Evolutionary conservation across 2,888 invertebrate genomes (phyloP).

Genomic region (Monochamus alternatus): DNA sequence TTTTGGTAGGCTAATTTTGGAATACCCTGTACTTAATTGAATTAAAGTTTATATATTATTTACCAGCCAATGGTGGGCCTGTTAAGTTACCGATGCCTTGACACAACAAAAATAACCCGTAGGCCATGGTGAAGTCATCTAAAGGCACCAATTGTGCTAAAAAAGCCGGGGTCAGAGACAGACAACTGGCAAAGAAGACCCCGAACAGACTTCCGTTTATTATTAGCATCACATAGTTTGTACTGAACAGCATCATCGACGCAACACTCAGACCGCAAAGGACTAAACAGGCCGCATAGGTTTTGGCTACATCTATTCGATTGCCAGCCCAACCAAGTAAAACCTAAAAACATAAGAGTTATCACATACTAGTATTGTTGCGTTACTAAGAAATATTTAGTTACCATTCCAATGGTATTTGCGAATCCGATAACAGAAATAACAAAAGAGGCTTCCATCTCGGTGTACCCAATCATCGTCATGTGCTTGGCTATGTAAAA

Average conservation of each 20-base stretch:
- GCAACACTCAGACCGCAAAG: conserved; percentile 78
- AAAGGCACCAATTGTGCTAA: conserved; percentile 90
- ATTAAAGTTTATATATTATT: background rate
- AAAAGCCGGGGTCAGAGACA: conserved; percentile 92
- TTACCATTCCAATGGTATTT: conserved; percentile 93
- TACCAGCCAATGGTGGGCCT: conserved; percentile 93
- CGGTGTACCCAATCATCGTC: conserved; percentile 77
- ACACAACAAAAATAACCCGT: conserved; percentile 89
- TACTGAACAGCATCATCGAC: conserved; percentile 72
- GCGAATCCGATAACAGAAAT: conserved; percentile 90
- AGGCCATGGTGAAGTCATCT: conserved; percentile 93
- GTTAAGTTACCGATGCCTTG: conserved; percentile 94
- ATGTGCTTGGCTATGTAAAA: conserved; percentile 93
- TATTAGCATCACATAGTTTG: conserved; percentile 67
- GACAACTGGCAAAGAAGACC: conserved; percentile 91
- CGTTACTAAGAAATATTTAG: conserved; percentile 62
- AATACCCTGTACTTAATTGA: too few relatives aligned
- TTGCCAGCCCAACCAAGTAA: conserved; percentile 93
- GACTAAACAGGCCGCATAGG: conserved; percentile 86
- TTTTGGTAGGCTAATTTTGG: too few relatives aligned
- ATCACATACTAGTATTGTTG: too few relatives aligned
- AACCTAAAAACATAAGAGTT: conserved; percentile 72
- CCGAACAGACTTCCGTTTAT: conserved; percentile 80
- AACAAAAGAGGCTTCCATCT: conserved; percentile 83
- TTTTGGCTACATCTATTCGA: conserved; percentile 84